These are phyloP conservation scores for Herminia tarsipennalis DNA, from an alignment of 2,888 invertebrate species.

Conservation along the genomic window DNA sequence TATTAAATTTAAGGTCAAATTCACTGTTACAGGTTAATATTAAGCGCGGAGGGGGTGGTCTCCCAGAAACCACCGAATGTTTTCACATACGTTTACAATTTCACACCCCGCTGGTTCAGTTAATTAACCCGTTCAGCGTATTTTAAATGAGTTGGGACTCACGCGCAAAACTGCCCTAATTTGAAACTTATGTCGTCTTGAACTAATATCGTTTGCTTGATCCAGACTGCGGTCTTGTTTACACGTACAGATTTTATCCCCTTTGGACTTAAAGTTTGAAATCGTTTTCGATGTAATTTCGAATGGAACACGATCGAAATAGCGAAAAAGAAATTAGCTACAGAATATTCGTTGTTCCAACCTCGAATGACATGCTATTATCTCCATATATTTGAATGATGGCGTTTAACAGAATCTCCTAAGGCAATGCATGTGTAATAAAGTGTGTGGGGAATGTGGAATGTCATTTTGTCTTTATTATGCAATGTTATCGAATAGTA, in stretches of 20 bases:
- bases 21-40: conserved; percentile 46
- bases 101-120: conserved; percentile 69
- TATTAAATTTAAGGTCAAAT: conserved; percentile 49
- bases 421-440: no score
- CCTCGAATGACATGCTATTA: no score
- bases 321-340: no score
- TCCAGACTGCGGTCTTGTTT: conserved; percentile 47
- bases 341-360: no score
- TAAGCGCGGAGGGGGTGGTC: conserved; percentile 36
- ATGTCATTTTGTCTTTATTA: no score
- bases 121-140: conserved; percentile 77
- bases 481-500: no score
- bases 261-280: conserved; percentile 35
- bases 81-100: conserved; percentile 77
- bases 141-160: conserved; percentile 66
- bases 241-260: conserved; percentile 45
- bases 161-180: conserved; percentile 54
- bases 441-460: no score
- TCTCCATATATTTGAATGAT: no score
- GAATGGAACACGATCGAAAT: conserved; percentile 8
- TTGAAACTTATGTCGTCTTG: conserved; percentile 56
- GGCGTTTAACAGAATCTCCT: no score
- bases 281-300: conserved; percentile 33
- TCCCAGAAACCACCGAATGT: conserved; percentile 64
- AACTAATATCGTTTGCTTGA: conserved; percentile 48